Evolutionary conservation across 2,113 vertebrate genomes (phyloP), one percentile per base, ranked within the genome.

Genomic region (Ictalurus punctatus): DNA sequence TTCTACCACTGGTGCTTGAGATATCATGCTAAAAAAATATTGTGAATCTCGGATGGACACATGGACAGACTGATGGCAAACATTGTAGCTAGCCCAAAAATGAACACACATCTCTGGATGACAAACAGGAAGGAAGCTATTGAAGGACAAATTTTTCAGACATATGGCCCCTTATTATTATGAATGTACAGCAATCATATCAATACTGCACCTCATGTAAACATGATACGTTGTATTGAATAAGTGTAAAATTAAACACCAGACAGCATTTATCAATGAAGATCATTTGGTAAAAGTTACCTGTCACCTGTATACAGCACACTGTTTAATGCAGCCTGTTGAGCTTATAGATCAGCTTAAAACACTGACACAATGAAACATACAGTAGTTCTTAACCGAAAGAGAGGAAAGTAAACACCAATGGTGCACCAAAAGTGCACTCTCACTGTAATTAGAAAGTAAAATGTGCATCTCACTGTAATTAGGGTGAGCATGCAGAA

Each of bases 381-480:
- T 10, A 52, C 48, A 52, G 48, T 27, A 81, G 27, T 6, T 30
- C n/a, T 81, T 17, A 54, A 56, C 13, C 56, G 17, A 81, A 30
- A 81, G 52, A 56, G 8, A 80, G 74, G 76, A 79, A 52, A 30
- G 27, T 81, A 81, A 80, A 81, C 52, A 81, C 14, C 14, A 30
- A 9, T 17, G 52, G 25, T 30, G 52, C 78, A 81, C 12, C 48
- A 54, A 30, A 56, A 56, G 16, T 56, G 52, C 27, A 3, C 79
- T 81, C 79, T 81, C 13, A n/a, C 79, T 81, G 52, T 81, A 81
- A 81, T 81, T 81, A 81, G 79, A 8, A 56, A 81, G 79, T 1
- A 56, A 56, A 81, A 81, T 81, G 78, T 80, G 79, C 79, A 30
- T 81, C 76, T 80, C n/a, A 19, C 79, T 81, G 52, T 81, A 81